These are phyloP conservation scores for Drosophila arizonae DNA, from an alignment of 1,140 invertebrate species.

Conservation along the genomic window DNA sequence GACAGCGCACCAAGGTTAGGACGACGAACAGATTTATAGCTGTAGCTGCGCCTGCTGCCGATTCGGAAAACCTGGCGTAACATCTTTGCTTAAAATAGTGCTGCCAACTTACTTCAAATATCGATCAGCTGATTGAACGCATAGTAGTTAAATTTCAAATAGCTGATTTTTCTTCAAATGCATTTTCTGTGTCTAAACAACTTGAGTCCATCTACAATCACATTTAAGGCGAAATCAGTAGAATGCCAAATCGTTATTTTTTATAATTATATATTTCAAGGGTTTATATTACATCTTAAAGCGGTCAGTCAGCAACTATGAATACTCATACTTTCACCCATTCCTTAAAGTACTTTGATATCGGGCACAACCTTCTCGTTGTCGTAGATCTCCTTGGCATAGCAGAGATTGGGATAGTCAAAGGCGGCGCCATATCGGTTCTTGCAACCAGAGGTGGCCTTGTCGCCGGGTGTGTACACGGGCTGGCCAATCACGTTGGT, in stretches of 20 bases:
- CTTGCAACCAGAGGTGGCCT: conserved; percentile 38
- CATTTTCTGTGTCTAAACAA: conserved; percentile 12
- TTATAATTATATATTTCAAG: not conserved
- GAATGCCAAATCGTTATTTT: too few relatives aligned
- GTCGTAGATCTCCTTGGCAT: conserved; percentile 69
- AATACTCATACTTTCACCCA: not conserved
- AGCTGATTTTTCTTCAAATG: not conserved
- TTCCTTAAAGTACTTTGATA: conserved; percentile 23
- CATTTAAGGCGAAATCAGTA: too few relatives aligned
- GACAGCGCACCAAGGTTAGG: conserved; percentile 33
- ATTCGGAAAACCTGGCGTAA: conserved; percentile 56
- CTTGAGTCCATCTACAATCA: too few relatives aligned
- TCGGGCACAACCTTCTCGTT: conserved; percentile 58
- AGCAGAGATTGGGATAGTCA: conserved; percentile 54
- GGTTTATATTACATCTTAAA: conserved; percentile 16
- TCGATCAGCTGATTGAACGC: not conserved
- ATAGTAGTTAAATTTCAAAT: conserved; percentile 12
- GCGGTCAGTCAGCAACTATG: conserved; percentile 1
- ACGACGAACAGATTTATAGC: conserved; percentile 62
- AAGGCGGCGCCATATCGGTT: conserved; percentile 50
- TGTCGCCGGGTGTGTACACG: conserved; percentile 49
- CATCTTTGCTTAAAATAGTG: conserved; percentile 37
- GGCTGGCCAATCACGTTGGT: conserved; percentile 44
- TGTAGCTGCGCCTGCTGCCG: conserved; percentile 48
- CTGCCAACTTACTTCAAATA: conserved; percentile 30